phyloP scores from a whole-genome alignment of 2,113 vertebrate species.

The Lampris incognitus region DNA sequence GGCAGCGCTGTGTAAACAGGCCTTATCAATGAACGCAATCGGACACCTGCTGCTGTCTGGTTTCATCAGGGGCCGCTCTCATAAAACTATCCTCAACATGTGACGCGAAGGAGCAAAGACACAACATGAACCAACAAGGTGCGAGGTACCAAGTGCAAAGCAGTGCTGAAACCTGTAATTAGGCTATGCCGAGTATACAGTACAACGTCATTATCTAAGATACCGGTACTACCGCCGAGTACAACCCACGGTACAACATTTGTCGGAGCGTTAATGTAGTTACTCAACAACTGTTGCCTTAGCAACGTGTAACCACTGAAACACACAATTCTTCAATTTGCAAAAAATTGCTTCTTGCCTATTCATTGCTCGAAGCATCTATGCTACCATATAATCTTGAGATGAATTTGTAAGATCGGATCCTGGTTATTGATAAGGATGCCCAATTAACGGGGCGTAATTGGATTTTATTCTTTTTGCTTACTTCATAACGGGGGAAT shows the following conservation, averaged over 20 bases:
- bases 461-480: too few species aligned
- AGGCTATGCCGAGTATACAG: constrained; percentile 19
- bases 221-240: constrained; percentile 23
- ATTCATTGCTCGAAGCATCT: constrained; percentile 29
- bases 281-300: constrained; percentile 16
- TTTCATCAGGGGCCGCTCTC: constrained; percentile 41
- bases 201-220: constrained; percentile 35
- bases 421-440: too few species aligned
- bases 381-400: constrained; percentile 20
- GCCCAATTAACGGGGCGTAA: too few species aligned
- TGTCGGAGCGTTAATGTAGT: constrained; percentile 13
- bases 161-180: constrained; percentile 42
- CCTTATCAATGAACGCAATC: constrained; percentile 64
- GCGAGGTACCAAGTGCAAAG: constrained; percentile 54
- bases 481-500: too few species aligned
- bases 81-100: constrained; percentile 41
- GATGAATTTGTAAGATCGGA: constrained; percentile 5
- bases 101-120: constrained; percentile 42
- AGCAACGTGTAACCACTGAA: constrained; percentile 7
- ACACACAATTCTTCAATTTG: constrained; percentile 22
- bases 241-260: constrained; percentile 18
- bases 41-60: constrained; percentile 68
- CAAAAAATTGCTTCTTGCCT: constrained; percentile 7
- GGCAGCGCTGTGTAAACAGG: constrained; percentile 52
- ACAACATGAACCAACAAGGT: constrained; percentile 39